Evolutionary conservation across 2,113 vertebrate genomes (phyloP).

Genomic region (Abramis brama): DNA sequence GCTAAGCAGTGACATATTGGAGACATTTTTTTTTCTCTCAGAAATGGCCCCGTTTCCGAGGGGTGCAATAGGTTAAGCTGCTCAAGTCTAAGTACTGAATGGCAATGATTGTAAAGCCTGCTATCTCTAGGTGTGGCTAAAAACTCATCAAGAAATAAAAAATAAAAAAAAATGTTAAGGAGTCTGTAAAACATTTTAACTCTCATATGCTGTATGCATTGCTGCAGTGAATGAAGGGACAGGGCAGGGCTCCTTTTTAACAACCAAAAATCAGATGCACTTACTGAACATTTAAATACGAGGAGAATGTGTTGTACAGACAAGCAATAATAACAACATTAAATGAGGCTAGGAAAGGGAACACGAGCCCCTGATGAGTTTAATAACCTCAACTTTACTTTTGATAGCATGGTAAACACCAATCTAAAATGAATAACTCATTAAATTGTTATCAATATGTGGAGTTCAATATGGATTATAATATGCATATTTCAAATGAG

Average conservation of each 20-base stretch:
- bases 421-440: not conserved
- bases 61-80: conserved; percentile 83
- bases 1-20: conserved; percentile 81
- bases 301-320: not conserved
- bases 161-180: conserved; percentile 44
- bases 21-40: conserved; percentile 76
- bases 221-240: not conserved
- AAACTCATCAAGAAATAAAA: conserved; percentile 50
- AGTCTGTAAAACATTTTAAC: conserved; percentile 1
- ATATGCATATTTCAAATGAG: not conserved
- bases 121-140: conserved; percentile 47
- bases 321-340: not conserved
- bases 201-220: conserved; percentile 22
- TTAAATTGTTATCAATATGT: not conserved
- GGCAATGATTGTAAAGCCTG: conserved; percentile 60
- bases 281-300: not conserved
- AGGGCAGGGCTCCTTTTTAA: not conserved
- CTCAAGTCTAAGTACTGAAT: conserved; percentile 69
- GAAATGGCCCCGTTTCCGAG: conserved; percentile 76
- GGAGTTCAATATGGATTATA: not conserved
- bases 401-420: not conserved
- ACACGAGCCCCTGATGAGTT: conserved; percentile 3
- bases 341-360: not conserved
- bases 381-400: not conserved
- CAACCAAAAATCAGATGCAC: not conserved